phyloP scores from a whole-genome alignment of 2,888 invertebrate genomes.

The Eilema depressum region DNA sequence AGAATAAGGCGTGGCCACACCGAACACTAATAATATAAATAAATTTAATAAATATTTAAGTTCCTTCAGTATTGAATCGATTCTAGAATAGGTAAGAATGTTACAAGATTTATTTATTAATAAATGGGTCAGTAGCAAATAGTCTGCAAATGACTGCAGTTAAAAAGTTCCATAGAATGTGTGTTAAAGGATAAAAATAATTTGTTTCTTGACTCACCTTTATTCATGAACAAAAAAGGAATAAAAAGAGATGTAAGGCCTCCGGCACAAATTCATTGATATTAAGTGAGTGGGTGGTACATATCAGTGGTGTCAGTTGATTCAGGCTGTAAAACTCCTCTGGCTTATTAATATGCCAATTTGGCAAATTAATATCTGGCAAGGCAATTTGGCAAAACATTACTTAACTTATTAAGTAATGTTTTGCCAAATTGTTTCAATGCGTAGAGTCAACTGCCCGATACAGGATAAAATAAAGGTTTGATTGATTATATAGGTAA shows the following conservation, averaged over 20 bases:
- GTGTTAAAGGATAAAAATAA: background rate
- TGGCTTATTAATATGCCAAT: too few relatives aligned
- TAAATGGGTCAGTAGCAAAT: too few relatives aligned
- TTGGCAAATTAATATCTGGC: too few relatives aligned
- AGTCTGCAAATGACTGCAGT: too few relatives aligned
- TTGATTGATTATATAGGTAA: background rate
- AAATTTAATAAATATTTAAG: background rate
- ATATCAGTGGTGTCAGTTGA: background rate
- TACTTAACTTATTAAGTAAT: too few relatives aligned
- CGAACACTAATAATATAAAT: background rate
- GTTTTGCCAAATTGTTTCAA: too few relatives aligned
- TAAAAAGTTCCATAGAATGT: background rate
- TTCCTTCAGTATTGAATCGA: too few relatives aligned
- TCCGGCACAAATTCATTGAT: background rate
- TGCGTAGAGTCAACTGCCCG: background rate
- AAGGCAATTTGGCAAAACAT: too few relatives aligned
- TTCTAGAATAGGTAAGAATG: too few relatives aligned
- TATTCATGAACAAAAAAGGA: background rate
- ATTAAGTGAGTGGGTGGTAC: background rate
- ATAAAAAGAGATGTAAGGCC: background rate
- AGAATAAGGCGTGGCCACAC: background rate
- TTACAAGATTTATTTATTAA: too few relatives aligned
- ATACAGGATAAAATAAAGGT: background rate
- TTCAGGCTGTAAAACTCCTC: background rate
- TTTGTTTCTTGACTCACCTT: background rate